phyloP scores from a whole-genome alignment of 1,140 invertebrate genomes.

The Linepithema humile region DNA sequence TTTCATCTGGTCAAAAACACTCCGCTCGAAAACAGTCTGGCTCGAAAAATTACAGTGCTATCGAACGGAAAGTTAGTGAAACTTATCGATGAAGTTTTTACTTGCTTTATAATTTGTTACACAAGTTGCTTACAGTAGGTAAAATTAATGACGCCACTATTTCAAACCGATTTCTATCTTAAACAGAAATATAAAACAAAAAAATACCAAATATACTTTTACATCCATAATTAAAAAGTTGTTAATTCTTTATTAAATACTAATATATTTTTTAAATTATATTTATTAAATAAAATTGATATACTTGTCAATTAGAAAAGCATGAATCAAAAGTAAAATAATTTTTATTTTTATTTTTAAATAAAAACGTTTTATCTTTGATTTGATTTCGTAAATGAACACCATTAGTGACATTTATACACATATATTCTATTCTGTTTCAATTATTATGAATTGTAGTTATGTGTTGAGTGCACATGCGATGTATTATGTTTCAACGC shows the following conservation, averaged over 20 bases:
- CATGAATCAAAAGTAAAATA: too few species aligned
- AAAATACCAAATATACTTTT: background rate
- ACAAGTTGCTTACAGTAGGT: background rate
- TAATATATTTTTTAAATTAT: background rate
- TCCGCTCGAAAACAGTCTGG: background rate
- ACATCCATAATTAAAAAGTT: background rate
- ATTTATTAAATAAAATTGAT: background rate
- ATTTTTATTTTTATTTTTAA: too few species aligned
- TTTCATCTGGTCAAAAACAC: background rate
- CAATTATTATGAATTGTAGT: too few species aligned
- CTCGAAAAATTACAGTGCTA: background rate
- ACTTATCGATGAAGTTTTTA: constrained; percentile 35
- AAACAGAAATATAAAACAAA: background rate
- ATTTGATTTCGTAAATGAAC: too few species aligned
- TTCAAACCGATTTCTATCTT: too few species aligned
- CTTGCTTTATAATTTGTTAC: constrained; percentile 5
- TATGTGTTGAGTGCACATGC: too few species aligned
- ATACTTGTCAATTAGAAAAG: too few species aligned
- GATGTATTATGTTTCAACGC: too few species aligned
- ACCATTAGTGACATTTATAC: too few species aligned
- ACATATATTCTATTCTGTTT: too few species aligned
- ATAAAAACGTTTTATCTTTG: too few species aligned
- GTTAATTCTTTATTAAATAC: background rate
- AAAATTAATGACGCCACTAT: background rate
- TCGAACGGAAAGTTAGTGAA: constrained; percentile 20